Conservation (phyloP, 2,113 vertebrate species). For the Phyllostomus hastatus region DNA sequence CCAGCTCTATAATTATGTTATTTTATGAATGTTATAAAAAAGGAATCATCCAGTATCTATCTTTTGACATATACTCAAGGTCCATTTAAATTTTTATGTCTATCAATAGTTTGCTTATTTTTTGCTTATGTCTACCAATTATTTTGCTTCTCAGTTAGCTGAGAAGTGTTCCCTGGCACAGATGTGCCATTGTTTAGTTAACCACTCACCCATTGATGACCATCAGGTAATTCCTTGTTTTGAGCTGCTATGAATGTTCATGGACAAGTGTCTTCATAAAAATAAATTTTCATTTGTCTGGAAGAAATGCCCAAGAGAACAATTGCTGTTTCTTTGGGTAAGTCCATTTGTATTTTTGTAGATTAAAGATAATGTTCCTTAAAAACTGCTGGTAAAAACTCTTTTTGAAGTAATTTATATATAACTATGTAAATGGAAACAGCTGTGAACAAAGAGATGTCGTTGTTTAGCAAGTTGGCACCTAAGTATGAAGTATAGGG, state of each 20-base stretch:
- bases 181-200: not conserved
- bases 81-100: no score
- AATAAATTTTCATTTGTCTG: not conserved
- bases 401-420: not conserved
- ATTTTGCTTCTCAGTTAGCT: not conserved
- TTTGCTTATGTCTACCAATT: not conserved
- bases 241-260: not conserved
- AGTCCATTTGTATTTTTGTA: not conserved
- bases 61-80: not conserved
- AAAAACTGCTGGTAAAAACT: not conserved
- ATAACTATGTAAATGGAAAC: not conserved
- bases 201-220: not conserved
- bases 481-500: not conserved
- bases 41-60: not conserved
- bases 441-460: not conserved
- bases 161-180: not conserved
- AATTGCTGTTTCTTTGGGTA: not conserved
- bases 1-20: not conserved
- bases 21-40: not conserved
- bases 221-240: not conserved
- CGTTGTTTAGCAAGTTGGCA: not conserved
- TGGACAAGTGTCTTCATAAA: not conserved
- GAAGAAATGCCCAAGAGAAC: not conserved
- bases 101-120: not conserved
- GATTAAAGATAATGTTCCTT: not conserved